These are phyloP conservation scores for Amphipyra berbera DNA, from an alignment of 2,888 invertebrate species.

Conservation along the genomic window DNA sequence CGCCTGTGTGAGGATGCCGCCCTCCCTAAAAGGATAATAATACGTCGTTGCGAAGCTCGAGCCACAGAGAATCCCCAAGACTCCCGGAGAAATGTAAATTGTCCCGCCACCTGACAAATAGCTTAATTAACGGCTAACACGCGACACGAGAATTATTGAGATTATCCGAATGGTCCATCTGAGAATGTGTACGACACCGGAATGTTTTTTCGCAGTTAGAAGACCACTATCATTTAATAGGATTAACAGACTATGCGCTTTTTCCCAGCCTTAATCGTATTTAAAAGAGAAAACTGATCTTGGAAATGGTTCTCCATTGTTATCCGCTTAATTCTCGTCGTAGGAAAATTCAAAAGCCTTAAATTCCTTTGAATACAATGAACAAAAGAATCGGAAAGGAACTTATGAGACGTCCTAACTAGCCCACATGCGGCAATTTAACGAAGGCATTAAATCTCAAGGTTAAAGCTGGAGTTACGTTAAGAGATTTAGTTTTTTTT, in stretches of 20 bases:
- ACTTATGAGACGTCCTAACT: slow-evolving; percentile 74
- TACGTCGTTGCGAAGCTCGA: slow-evolving; percentile 85
- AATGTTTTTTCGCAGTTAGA: slow-evolving; percentile 54
- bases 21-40: slow-evolving; percentile 90
- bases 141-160: slow-evolving; percentile 81
- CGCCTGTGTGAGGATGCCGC: slow-evolving; percentile 84
- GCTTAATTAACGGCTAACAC: slow-evolving; percentile 89
- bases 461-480: slow-evolving; percentile 82
- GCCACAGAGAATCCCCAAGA: slow-evolving; percentile 77
- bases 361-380: slow-evolving; percentile 75
- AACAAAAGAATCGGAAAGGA: slow-evolving; percentile 75
- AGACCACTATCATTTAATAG: slow-evolving; percentile 42
- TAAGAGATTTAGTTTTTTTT: slow-evolving; percentile 82
- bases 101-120: slow-evolving; percentile 86
- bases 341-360: slow-evolving; percentile 56
- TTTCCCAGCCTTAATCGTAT: slow-evolving; percentile 10
- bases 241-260: slow-evolving; percentile 6
- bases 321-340: slow-evolving; percentile 48
- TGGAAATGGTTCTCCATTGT: slow-evolving; percentile 43
- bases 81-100: slow-evolving; percentile 87
- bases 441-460: slow-evolving; percentile 86
- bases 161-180: slow-evolving; percentile 78
- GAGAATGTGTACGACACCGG: slow-evolving; percentile 45
- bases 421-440: slow-evolving; percentile 83
- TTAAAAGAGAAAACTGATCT: slow-evolving; percentile 38